Base-by-base conservation (phyloP, 2,888 invertebrate species). In the Leucania comma region DNA sequence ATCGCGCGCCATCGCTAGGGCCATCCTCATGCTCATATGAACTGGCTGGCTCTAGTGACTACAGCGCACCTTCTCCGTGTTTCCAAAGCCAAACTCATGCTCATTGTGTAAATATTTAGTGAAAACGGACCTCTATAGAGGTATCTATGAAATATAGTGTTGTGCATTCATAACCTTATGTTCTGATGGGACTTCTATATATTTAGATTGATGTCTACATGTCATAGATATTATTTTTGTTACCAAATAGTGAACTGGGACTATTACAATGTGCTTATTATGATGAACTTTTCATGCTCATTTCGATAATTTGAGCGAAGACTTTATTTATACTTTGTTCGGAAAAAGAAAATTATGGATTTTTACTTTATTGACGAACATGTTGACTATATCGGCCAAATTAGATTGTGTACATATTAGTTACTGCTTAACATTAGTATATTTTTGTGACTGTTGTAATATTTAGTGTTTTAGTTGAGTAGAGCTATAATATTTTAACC, bases 1-100 rank as follows among this genome's bases (percentile, higher is more conserved):
- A 90, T 88, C 81, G 62, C 78, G 82, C 72, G 83, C 83, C 63
- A 64, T 65, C 67, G 83, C 83, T 65, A 63, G 66, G 53, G 78
- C 78, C 57, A 78, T 82, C 80, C 64, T 79, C 51, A 68, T 83
- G 80, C 78, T 82, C 78, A 74, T 82, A 57, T 80, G 68, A 79
- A 63, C 62, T 50, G 54, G 24, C 35, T 51, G 54, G 42, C 80
- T 57, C 63, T 72, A 78, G 78, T 82, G 83, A 71, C 10, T 1
- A 5, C 4, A n/a, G 9, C 10, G 17, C n/a, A 32, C 20, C 17
- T 50, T 35, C 48, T 38, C 20, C 32, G 32, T 58, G 32, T 50
- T 80, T 35, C 75, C 29, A 20, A 75, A 75, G 12, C 60, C 51
- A 59, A 76, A 56, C 62, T 51, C 50, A 22, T 50, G 38, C 78